Percentiles rank a stretch among this genome's conserved stretches.
Conservation (phyloP, 2,888 invertebrate species). For the Orthosia gracilis region DNA sequence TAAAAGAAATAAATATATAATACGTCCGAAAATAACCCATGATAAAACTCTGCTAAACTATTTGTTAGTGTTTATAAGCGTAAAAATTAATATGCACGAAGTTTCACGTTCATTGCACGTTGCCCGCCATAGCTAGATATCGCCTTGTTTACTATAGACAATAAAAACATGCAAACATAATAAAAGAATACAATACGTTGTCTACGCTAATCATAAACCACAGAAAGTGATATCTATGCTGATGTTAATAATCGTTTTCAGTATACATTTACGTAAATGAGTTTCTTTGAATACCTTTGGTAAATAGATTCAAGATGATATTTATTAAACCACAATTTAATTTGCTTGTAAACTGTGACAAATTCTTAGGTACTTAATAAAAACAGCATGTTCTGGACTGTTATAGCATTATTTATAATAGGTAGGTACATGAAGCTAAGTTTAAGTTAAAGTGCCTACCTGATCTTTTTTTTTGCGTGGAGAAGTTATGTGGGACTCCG, state of each 20-base stretch:
- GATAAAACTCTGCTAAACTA: not conserved
- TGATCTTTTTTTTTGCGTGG: too few species aligned
- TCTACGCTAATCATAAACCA: slow-evolving; percentile 50
- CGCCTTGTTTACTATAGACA: slow-evolving; percentile 39
- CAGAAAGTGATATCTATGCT: slow-evolving; percentile 29
- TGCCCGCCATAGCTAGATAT: slow-evolving; percentile 27
- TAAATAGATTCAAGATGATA: not conserved
- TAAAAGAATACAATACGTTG: slow-evolving; percentile 44
- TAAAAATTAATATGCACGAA: not conserved
- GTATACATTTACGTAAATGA: slow-evolving; percentile 13
- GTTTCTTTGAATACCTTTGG: not conserved
- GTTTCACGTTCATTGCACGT: slow-evolving; percentile 30
- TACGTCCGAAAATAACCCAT: not conserved
- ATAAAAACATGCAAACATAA: slow-evolving; percentile 51
- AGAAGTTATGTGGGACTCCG: too few species aligned
- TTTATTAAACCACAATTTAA: not conserved
- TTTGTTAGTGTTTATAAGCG: not conserved
- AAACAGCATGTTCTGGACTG: too few species aligned
- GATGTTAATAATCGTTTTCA: slow-evolving; percentile 24
- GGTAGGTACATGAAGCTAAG: too few species aligned
- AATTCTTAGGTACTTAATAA: too few species aligned
- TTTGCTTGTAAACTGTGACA: too few species aligned
- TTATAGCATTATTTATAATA: too few species aligned
- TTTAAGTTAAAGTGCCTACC: too few species aligned
- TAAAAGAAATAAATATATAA: too few species aligned